Conservation (phyloP, 2,888 invertebrate genomes). For the Spisula solida region DNA sequence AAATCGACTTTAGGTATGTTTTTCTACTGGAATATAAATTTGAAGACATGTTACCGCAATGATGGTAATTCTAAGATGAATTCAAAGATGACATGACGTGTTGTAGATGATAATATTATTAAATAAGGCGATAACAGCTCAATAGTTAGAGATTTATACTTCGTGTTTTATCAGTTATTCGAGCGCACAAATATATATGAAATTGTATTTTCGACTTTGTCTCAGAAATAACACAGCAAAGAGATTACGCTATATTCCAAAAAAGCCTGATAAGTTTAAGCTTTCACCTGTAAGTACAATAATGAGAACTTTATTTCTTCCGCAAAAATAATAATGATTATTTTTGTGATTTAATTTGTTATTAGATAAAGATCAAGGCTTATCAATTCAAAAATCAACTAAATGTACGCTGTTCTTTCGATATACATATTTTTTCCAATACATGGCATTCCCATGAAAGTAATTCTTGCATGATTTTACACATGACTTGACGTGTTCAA, state of each 20-base stretch:
- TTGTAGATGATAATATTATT: background rate
- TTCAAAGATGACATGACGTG: background rate
- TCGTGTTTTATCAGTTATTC: background rate
- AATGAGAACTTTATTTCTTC: background rate
- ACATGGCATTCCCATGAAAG: background rate
- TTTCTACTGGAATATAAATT: background rate
- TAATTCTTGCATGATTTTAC: background rate
- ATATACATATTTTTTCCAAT: background rate
- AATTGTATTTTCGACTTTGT: background rate
- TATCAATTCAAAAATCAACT: background rate
- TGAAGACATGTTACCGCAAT: background rate
- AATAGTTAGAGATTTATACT: background rate
- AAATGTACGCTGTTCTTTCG: background rate
- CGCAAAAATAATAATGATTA: background rate
- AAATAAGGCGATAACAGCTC: background rate
- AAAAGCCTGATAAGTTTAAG: background rate
- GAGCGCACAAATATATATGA: conserved; percentile 1
- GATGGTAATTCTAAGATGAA: background rate
- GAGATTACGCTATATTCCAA: background rate
- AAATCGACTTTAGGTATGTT: background rate
- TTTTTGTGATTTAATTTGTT: background rate
- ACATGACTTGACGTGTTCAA: background rate
- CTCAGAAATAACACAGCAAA: background rate
- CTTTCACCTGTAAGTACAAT: background rate
- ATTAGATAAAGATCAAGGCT: background rate